Evolutionary conservation across 1,140 invertebrate species (phyloP), one percentile per base, ranked within the genome.

Genomic region (Bombus superbus): DNA sequence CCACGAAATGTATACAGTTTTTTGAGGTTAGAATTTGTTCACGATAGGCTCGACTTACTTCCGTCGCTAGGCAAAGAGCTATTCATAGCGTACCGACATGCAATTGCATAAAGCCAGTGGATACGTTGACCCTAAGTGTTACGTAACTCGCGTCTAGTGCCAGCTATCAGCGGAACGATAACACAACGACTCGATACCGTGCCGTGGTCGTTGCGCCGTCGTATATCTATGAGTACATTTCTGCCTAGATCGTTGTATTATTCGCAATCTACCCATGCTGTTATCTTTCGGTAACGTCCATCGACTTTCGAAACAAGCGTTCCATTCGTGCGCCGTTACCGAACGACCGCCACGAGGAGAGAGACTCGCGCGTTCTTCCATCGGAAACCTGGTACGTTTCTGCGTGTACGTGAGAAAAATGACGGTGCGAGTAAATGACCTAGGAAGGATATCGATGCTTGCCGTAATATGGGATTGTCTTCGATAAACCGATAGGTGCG

Each of bases 91-190:
- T 93, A 92, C 91, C 91, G 91, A 90, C 94, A 91, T 94, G 94
- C 94, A 95, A 95, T 94, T 94, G 94, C 94, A 94, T 94, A 94
- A 95, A 94, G 91, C 91, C 87, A 86, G 89, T 92, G 93, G 94
- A 94, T 94, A 93, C 94, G 91, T 94, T 95, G 94, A 95, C 94
- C 94, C 94, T 93, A 92, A 86, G 88, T 89, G 90, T 94, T 95
- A 94, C 92, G 94, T 93, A 95, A 95, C 80, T 90, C 83, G 86
- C 85, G 91, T 94, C 93, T 94, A 93, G 91, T 91, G 91, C 87
- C 89, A 90, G 88, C 91, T 93, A 94, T 94, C 93, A 91, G 89
- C 89, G 88, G 77, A 92, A 91, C 91, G 93, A 93, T 92, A 92
- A 93, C 89, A 81, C 86, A 64, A 35, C 74, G 53, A 82, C 88